Conservation (phyloP, 35 echinoderm and acorn worm species). For the Apostichopus japonicus region DNA sequence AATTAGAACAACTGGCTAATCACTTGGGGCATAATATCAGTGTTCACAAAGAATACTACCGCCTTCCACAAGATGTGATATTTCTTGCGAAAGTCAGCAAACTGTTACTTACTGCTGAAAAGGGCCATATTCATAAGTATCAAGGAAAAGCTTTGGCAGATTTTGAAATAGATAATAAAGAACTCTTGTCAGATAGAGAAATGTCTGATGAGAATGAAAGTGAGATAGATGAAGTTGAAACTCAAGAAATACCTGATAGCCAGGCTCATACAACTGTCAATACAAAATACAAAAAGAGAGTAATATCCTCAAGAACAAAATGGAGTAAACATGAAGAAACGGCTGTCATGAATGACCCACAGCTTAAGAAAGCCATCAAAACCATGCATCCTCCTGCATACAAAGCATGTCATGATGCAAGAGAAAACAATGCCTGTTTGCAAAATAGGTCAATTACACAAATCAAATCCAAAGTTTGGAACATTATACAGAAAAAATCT, state of each 20-base stretch:
- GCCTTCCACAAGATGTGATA: conserved; percentile 35
- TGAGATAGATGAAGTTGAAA: neutral
- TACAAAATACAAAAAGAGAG: neutral
- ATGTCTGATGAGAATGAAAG: neutral
- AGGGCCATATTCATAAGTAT: conserved; percentile 57
- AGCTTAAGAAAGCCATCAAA: conserved; percentile 12
- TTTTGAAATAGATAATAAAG: conserved; percentile 17
- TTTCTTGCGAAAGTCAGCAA: conserved; percentile 72
- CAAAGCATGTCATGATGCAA: conserved; percentile 5
- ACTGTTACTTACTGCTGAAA: conserved; percentile 60
- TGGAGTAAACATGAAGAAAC: conserved; percentile 36
- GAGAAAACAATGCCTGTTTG: conserved; percentile 29
- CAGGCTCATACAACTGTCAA: neutral
- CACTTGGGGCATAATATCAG: conserved; percentile 28
- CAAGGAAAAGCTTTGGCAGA: conserved; percentile 56
- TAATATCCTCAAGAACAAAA: neutral
- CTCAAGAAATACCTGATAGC: neutral
- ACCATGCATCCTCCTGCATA: conserved; percentile 29
- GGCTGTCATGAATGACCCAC: conserved; percentile 1
- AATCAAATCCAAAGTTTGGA: conserved; percentile 56
- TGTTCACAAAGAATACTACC: conserved; percentile 56
- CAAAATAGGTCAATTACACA: conserved; percentile 27
- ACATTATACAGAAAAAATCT: conserved; percentile 30
- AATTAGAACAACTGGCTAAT: conserved; percentile 39
- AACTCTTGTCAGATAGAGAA: conserved; percentile 36